Evolutionary conservation across 2,113 vertebrate genomes (phyloP), one percentile per base, ranked within the genome.

Genomic region (Pseudorasbora parva): DNA sequence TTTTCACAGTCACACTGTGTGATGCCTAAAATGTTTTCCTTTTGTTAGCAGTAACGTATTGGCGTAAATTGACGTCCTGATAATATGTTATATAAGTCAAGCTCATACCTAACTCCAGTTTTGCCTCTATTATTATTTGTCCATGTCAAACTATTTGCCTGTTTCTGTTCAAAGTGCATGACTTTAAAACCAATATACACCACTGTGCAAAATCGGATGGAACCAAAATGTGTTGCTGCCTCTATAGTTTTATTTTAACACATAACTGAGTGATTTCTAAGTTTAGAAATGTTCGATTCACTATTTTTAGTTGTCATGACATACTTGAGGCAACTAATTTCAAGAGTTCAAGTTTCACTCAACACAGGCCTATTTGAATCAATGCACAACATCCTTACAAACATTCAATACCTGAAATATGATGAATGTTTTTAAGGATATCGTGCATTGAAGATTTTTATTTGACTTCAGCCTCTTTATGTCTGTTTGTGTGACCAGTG

Each of bases 401-500:
- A 59, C 0, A 9, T 41, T 43, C 33, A 78, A 9, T 21, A 8
- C 11, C 47, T 15, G 33, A 78, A 45, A 78, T 23, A 43, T 43
- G 37, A 7, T 37, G 37, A 37, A 37, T 1, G 4, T 37, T 37
- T 37, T 37, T 37, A 37, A 5, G 33, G 33, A 37, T 5, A 37
- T 5, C 3, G 30, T 37, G 33, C 33, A 19, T 17, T 54, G 51
- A 54, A 54, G 7, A 33, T 51, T 33, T 66, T 66, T 80, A 7
- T 66, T 80, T 80, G 17, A 27, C 15, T 41, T 69, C 6, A 69
- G 7, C 15, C 19, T 82, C 51, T 83, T 59, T 51, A 23, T 87
- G 75, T n/a, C 15, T 87, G 81, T 83, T 25, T 85, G 76, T 56
- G 37, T 69, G 78, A 33, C 15, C 41, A 41, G 30, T 77, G 56